Base-by-base conservation (phyloP, 2,113 vertebrate genomes). In the Mormyrus lacerda region DNA sequence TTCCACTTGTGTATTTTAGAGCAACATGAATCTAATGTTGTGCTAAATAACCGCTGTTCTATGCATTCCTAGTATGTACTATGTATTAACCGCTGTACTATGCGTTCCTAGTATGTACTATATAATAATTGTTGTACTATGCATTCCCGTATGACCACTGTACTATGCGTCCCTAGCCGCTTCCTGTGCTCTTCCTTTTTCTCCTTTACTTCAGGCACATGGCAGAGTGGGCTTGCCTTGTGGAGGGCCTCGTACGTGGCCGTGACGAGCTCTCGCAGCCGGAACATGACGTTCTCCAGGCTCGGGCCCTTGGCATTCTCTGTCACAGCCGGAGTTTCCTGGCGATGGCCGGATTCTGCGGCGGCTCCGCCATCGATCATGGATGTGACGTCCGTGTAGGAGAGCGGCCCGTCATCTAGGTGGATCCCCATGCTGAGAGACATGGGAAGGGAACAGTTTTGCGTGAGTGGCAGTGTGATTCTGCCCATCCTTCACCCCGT, bases 311-410 rank as follows among this genome's bases (percentile, higher is more conserved):
- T 85, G 88, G 94, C 93, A n/a, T 84, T 93, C 93, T 94, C 45
- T 0, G 91, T 92, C 35, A 19, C 10, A 1, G 31, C 17, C 65
- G 91, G 51, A 2, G 93, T 91, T 5, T 91, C 88, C 39, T 91
- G 91, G 55, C 24, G 91, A 27, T 91, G 89, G 85, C 89, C 90
- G 3, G 91, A 79, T 55, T 91, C 90, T 39, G 91, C 51, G 0
- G 90, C 65, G 90, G 89, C 90, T 88, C 91, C 91, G 61, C 86
- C 91, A 79, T 94, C 94, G 91, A 92, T 88, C 0, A 90, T 92
- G 92, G 91, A 94, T 92, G 96, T 87, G 90, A 96, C 96, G 90
- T 96, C 95, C 86, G 92, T 92, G 91, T 93, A 94, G 50, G 93
- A 93, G 85, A 96, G 87, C 83, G 92, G 92, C 58, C 93, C 92